Evolutionary conservation across 2,797 vertebrate genomes (phyloP).

Genomic region (Tragelaphus oryx): DNA sequence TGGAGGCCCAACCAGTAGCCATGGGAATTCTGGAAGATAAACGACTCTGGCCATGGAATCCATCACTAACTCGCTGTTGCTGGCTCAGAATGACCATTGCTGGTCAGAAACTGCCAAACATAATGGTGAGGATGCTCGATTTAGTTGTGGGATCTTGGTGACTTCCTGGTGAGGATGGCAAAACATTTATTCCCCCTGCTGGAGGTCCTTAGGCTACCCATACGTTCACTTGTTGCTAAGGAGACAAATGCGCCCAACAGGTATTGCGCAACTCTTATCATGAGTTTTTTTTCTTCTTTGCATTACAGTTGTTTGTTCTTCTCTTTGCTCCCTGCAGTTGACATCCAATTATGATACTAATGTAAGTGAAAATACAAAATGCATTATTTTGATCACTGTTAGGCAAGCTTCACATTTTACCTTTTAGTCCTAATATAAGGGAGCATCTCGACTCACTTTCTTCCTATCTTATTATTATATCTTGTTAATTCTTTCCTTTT

Average conservation of each 20-base stretch:
- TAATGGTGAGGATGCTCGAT: background rate
- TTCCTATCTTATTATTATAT: background rate
- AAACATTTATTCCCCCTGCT: slow-evolving; percentile 13
- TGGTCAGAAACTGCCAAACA: background rate
- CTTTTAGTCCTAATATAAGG: background rate
- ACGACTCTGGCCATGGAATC: background rate
- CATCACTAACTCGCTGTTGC: background rate
- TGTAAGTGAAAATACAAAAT: background rate
- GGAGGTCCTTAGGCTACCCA: slow-evolving; percentile 50
- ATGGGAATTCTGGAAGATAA: background rate
- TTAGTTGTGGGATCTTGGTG: background rate
- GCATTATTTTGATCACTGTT: slow-evolving; percentile 13
- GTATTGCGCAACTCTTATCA: background rate
- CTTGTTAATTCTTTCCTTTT: slow-evolving; percentile 59
- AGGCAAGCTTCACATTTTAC: slow-evolving; percentile 32
- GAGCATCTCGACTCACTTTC: slow-evolving; percentile 45
- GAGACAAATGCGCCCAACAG: slow-evolving; percentile 73
- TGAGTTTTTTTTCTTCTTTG: slow-evolving; percentile 48
- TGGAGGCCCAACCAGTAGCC: background rate
- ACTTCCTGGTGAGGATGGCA: background rate
- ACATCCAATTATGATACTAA: slow-evolving; percentile 15
- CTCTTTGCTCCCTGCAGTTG: background rate
- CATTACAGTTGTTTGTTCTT: slow-evolving; percentile 44
- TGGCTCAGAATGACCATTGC: background rate
- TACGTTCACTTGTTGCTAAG: slow-evolving; percentile 81